phyloP scores from a whole-genome alignment of 2,113 vertebrate species.

The Benitochromis conjunctus region DNA sequence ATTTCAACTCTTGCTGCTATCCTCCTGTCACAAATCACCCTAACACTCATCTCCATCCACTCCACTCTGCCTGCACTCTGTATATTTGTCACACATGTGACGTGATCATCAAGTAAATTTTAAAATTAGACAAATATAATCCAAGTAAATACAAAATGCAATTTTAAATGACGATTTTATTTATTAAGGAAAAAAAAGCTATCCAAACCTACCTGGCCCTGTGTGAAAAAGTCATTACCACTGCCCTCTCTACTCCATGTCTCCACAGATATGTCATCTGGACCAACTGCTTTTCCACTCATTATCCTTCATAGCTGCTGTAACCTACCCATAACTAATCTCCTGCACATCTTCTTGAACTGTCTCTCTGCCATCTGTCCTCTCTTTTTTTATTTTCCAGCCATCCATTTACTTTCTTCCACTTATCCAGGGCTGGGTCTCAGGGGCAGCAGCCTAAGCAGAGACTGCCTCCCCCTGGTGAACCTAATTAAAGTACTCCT shows the following conservation, averaged over 20 bases:
- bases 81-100: background rate
- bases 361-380: background rate
- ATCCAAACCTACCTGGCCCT: background rate
- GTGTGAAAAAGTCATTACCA: background rate
- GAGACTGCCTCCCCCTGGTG: rapidly evolving
- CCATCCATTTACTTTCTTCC: background rate
- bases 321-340: background rate
- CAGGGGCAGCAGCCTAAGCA: background rate
- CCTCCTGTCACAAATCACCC: background rate
- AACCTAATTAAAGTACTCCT: background rate
- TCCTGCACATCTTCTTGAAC: background rate
- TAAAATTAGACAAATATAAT: background rate
- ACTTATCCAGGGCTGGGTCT: background rate
- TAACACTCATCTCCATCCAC: background rate
- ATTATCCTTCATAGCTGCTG: background rate
- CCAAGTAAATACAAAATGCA: background rate
- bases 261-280: background rate
- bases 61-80: background rate
- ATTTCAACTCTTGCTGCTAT: background rate
- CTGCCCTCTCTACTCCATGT: background rate
- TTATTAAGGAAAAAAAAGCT: background rate
- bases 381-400: background rate
- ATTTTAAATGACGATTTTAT: background rate
- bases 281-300: background rate
- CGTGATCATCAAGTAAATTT: background rate